Evolutionary conservation across 1,140 invertebrate genomes (phyloP), one percentile per base, ranked within the genome.

Genomic region (Ceratosolen fusciceps): DNA sequence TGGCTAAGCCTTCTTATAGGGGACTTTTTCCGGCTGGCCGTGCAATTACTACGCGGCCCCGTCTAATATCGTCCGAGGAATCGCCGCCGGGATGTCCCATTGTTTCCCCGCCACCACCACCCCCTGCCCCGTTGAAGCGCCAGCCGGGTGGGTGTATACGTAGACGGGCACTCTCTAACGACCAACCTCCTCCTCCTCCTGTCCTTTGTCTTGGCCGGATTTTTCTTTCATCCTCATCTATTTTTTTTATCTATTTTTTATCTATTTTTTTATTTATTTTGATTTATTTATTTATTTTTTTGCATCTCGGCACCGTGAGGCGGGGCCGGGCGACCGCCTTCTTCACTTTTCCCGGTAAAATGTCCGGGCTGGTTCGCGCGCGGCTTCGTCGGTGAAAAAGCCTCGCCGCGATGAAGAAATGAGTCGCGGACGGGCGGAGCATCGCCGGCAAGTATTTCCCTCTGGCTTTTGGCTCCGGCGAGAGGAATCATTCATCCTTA

Each of bases 61-160:
- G 52, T 26, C 43, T 14, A 37, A 39, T 54, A 73, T 56, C 72
- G 54, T 39, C 37, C 68, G 47, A 39, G 72, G 77, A 60, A 79
- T 47, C 52, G 21, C 21, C 21, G 52, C 2, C n/a, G 16, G 31
- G 34, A 62, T 31, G 60, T 65, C 31, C 60, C 60, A 37, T 65
- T 65, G 60, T 65, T 8, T 65, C 31, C 19, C 2, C 1, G n/a
- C n/a, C n/a, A n/a, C n/a, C n/a, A n/a, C n/a, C n/a, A n/a, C n/a
- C n/a, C n/a, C n/a, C n/a, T n/a, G n/a, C n/a, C n/a, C n/a, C n/a
- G n/a, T n/a, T n/a, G n/a, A n/a, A n/a, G n/a, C n/a, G n/a, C n/a
- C n/a, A n/a, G n/a, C n/a, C n/a, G n/a, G n/a, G n/a, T n/a, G n/a
- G n/a, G n/a, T n/a, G 16, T 71, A 26, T 31, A 54, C n/a, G n/a